Percentiles rank a stretch among this genome's conserved stretches.
These are phyloP conservation scores for Conops quadrifasciatus DNA, from an alignment of 2,888 invertebrate species.

Conservation along the genomic window DNA sequence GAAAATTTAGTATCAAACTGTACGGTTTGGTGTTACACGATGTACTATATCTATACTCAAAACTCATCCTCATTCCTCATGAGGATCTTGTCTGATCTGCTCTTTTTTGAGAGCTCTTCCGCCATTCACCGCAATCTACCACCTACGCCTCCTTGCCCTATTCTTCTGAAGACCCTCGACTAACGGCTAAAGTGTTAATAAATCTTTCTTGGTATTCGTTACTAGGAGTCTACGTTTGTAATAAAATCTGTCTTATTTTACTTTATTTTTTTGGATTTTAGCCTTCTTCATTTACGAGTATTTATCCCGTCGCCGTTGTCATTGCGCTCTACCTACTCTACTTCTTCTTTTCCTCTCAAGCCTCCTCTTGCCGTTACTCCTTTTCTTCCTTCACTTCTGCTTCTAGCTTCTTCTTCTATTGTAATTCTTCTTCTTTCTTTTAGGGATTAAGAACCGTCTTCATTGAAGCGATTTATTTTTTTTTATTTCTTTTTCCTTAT, in stretches of 20 bases:
- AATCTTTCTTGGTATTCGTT: slow-evolving; percentile 23
- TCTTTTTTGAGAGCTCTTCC: neutral
- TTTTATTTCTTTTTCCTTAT: neutral
- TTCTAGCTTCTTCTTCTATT: neutral
- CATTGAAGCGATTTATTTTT: neutral
- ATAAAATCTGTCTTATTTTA: slow-evolving; percentile 22
- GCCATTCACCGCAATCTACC: neutral
- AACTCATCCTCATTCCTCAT: too few relatives aligned
- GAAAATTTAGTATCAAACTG: slow-evolving; percentile 14
- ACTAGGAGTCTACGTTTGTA: slow-evolving; percentile 14
- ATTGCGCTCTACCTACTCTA: neutral
- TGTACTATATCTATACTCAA: too few relatives aligned
- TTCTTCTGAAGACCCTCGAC: neutral
- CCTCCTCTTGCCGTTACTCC: neutral
- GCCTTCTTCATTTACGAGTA: neutral
- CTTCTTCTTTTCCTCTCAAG: slow-evolving; percentile 1
- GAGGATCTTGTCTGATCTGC: neutral
- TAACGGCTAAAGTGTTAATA: slow-evolving; percentile 1
- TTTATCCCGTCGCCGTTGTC: neutral
- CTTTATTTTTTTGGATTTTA: neutral
- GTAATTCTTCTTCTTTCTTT: neutral
- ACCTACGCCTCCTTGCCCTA: neutral
- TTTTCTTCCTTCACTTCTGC: neutral
- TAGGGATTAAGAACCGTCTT: neutral
- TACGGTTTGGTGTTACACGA: too few relatives aligned